Conservation (phyloP, 2,888 invertebrate genomes). For the Conomelus anceps region DNA sequence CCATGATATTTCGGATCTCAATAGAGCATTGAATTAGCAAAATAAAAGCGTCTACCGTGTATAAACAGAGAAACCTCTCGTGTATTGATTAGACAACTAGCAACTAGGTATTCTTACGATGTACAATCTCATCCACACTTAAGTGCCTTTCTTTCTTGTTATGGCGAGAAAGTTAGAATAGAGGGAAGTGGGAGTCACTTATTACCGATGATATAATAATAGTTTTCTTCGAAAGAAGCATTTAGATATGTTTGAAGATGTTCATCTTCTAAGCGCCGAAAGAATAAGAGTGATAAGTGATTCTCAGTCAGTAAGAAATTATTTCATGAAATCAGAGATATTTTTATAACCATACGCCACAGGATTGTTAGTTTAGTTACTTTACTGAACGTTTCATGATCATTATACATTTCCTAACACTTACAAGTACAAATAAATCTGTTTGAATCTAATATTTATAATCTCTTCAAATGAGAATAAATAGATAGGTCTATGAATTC, state of each 20-base stretch:
- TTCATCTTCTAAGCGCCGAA: background rate
- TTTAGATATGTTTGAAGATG: background rate
- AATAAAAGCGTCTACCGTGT: background rate
- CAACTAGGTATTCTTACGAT: background rate
- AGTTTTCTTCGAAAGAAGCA: background rate
- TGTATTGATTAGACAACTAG: background rate
- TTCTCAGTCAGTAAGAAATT: too few relatives aligned
- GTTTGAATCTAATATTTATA: too few relatives aligned
- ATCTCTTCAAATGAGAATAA: too few relatives aligned
- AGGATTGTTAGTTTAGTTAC: too few relatives aligned
- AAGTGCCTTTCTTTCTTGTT: background rate
- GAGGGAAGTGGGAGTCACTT: background rate
- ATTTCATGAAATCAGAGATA: too few relatives aligned
- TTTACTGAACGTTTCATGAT: too few relatives aligned
- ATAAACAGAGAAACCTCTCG: background rate
- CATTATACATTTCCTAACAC: too few relatives aligned
- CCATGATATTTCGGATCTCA: background rate
- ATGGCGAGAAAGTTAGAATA: background rate
- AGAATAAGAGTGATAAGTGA: background rate
- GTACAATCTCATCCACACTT: background rate
- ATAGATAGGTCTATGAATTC: too few relatives aligned
- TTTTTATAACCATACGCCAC: too few relatives aligned
- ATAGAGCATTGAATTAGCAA: background rate
- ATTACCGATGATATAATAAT: background rate
- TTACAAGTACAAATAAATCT: too few relatives aligned